Base-by-base conservation (phyloP, 2,888 invertebrate species). In the Drosophila merina region DNA sequence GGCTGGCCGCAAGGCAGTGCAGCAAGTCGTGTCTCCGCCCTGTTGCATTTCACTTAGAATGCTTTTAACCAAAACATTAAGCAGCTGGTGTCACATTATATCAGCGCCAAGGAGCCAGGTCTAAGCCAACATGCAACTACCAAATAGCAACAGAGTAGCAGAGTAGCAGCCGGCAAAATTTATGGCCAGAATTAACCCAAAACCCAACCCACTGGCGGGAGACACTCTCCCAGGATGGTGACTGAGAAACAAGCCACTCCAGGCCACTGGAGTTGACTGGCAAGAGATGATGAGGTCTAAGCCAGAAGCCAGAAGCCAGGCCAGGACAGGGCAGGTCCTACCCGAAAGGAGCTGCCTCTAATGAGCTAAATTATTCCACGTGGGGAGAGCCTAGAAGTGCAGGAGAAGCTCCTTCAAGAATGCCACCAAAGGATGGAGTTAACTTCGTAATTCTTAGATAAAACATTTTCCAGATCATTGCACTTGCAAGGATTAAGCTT, bases 51-150 rank as follows among this genome's bases (percentile, higher is more conserved):
- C 81, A 83, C 82, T 86, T 83, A 86, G 86, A 83, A 83, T 78
- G 82, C 82, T 83, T 83, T 83, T 86, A 83, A 86, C 86, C 82
- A 86, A 86, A 86, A 86, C 86, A 86, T 84, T 86, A 86, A 86
- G 81, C 82, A 83, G 82, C 82, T 86, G 82, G 86, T 86, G 86
- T 84, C 84, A 86, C 81, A 83, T 83, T 82, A 86, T 80, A 78
- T 83, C 86, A 86, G 71, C 68, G 58, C 63, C 26, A 12, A 45
- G 55, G 38, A 54, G 36, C 64, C 54, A 72, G 66, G 71, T 62
- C 63, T 68, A 74, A 66, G 70, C 51, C 57, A 26, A 47, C 56
- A 56, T 56, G 47, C 60, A 40, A 58, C 59, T 48, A 48, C 10
- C 40, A 54, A 44, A 8, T 28, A 66, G 40, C 36, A 56, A 49